Conservation (phyloP, 2,113 vertebrate genomes). For the Oryzias curvinotus region DNA sequence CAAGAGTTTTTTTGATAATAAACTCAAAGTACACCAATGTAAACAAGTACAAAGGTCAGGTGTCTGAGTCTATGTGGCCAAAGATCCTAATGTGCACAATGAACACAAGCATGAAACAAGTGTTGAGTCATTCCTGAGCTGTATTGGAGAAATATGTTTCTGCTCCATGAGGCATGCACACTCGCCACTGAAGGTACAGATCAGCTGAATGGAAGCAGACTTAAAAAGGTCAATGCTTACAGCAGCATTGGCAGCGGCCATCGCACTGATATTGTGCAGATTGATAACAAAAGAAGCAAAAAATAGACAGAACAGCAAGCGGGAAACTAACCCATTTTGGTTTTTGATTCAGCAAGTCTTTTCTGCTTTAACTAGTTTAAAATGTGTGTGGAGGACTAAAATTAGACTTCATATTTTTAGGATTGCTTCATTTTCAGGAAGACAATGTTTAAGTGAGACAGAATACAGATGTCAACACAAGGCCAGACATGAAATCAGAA, state of each 20-base stretch:
- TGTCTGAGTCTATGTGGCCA: constrained; percentile 8
- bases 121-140: constrained; percentile 16
- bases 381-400: too few relatives aligned
- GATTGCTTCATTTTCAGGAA: neutral
- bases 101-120: constrained; percentile 20
- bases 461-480: neutral
- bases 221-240: constrained; percentile 62
- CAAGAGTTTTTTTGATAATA: neutral
- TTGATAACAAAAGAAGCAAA: constrained; percentile 27
- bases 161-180: constrained; percentile 22
- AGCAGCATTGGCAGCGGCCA: constrained; percentile 46
- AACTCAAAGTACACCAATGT: constrained; percentile 5
- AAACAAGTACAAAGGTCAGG: neutral
- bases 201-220: constrained; percentile 49
- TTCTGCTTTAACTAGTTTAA: too few relatives aligned
- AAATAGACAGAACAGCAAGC: constrained; percentile 9
- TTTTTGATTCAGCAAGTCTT: constrained; percentile 1
- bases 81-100: constrained; percentile 14
- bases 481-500: constrained; percentile 24
- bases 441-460: constrained; percentile 1
- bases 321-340: constrained; percentile 2
- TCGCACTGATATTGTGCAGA: constrained; percentile 47
- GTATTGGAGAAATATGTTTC: constrained; percentile 29
- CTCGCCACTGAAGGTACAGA: constrained; percentile 44
- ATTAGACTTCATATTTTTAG: neutral